A percentile compares a stretch with the other conserved stretches of the same genome.
Evolutionary conservation across 2,113 vertebrate species (phyloP).

Genomic region (Rattus rattus): DNA sequence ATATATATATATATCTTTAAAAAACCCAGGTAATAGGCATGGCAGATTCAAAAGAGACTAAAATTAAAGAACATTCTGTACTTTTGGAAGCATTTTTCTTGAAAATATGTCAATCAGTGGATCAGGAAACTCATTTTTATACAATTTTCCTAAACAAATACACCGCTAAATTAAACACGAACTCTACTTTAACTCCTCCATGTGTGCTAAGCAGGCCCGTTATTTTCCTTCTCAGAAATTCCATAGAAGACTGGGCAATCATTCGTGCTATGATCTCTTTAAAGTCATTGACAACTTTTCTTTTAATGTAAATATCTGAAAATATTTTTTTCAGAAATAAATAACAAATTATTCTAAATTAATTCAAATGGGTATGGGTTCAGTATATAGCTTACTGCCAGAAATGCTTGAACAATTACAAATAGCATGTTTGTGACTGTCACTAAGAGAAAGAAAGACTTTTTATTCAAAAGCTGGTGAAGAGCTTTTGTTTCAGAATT

Average conservation of each 20-base stretch:
- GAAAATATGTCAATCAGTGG: conserved; percentile 17
- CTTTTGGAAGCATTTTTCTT: conserved; percentile 7
- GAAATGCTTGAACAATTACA: neutral
- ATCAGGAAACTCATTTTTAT: conserved; percentile 38
- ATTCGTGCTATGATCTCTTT: neutral
- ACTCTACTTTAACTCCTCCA: neutral
- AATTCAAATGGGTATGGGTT: neutral
- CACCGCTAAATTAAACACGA: conserved; percentile 53
- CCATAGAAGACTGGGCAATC: neutral
- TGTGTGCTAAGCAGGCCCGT: conserved; percentile 34
- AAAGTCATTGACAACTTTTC: neutral
- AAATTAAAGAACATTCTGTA: conserved; percentile 62
- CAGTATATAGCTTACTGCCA: neutral
- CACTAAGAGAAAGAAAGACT: neutral
- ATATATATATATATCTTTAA: conserved; percentile 67
- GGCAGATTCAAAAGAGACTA: conserved; percentile 56
- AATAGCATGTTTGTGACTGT: neutral
- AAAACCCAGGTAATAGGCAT: conserved; percentile 81
- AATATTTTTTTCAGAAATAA: conserved; percentile 2
- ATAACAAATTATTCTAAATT: neutral
- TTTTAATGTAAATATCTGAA: neutral
- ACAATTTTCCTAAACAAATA: conserved; percentile 23
- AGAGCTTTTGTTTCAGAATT: neutral
- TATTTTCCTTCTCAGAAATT: neutral
- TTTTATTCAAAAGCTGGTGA: neutral